phyloP scores from a whole-genome alignment of 1,140 invertebrate species.

The Xylocopa sonorina region DNA sequence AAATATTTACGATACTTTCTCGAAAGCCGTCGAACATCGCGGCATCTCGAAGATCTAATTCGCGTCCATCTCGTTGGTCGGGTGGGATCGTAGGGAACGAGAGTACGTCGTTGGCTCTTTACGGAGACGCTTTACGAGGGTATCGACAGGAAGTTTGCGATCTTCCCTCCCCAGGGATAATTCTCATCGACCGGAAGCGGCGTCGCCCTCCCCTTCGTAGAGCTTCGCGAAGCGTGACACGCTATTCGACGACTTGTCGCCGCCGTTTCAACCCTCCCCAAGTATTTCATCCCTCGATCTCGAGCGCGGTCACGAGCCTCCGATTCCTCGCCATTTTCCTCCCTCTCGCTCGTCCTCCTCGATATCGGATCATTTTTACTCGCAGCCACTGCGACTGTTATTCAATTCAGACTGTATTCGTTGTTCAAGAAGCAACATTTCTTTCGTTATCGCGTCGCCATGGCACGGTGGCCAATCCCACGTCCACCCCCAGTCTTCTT shows the following conservation, averaged over 20 bases:
- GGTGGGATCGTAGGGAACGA: too few species aligned
- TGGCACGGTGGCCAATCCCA: not conserved
- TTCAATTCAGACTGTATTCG: not conserved
- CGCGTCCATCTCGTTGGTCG: not conserved
- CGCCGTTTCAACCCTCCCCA: not conserved
- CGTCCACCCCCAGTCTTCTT: not conserved
- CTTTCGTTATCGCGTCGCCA: not conserved
- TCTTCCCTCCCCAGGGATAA: constrained; percentile 2
- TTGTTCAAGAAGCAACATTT: not conserved
- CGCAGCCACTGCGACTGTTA: not conserved
- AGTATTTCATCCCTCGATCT: not conserved
- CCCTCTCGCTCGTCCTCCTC: not conserved
- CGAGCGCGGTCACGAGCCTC: not conserved
- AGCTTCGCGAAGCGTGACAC: constrained; percentile 24
- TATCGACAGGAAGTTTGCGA: constrained; percentile 24
- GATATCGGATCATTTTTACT: not conserved
- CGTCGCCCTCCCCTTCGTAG: not conserved
- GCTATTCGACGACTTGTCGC: not conserved
- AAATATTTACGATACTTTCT: too few species aligned
- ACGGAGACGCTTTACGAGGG: not conserved
- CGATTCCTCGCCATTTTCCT: constrained; percentile 15
- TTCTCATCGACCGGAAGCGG: constrained; percentile 6
- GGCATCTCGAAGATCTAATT: too few species aligned
- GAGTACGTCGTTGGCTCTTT: not conserved
- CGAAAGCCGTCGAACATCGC: too few species aligned